These are phyloP conservation scores for Eptatretus atami DNA, from an alignment of 2,797 vertebrate species.

Conservation along the genomic window DNA sequence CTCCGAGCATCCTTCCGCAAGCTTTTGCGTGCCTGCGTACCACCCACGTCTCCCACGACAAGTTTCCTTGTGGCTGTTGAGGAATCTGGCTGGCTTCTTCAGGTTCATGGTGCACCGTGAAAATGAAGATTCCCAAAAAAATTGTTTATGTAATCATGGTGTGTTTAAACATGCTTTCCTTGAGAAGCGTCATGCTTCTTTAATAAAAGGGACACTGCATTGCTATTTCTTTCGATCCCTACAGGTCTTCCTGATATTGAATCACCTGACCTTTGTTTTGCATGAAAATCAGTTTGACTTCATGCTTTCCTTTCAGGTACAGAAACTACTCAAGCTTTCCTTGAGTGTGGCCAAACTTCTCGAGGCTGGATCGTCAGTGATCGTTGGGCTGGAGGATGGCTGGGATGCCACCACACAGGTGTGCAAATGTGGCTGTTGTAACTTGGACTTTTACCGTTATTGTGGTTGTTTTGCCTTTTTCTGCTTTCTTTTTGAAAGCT, in stretches of 20 bases:
- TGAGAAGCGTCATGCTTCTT: too few relatives aligned
- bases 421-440: conserved; percentile 10
- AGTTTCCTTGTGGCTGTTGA: conserved; percentile 55
- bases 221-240: conserved; percentile 6
- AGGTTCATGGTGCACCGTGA: conserved; percentile 19
- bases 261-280: neutral
- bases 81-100: conserved; percentile 79
- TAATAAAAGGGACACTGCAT: neutral
- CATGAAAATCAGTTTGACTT: conserved; percentile 7
- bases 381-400: conserved; percentile 86
- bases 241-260: conserved; percentile 5
- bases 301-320: conserved; percentile 27
- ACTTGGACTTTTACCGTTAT: too few relatives aligned
- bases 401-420: conserved; percentile 94
- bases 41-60: conserved; percentile 38
- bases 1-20: conserved; percentile 81
- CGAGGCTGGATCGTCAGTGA: conserved; percentile 65
- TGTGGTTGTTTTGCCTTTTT: too few relatives aligned
- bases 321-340: conserved; percentile 63
- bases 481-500: too few relatives aligned
- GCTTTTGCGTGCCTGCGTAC: conserved; percentile 59
- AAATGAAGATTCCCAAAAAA: too few relatives aligned
- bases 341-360: conserved; percentile 55
- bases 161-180: too few relatives aligned
- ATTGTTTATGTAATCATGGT: too few relatives aligned